A percentile compares a stretch with the other conserved stretches of the same genome.
Evolutionary conservation across 2,888 invertebrate species (phyloP).

Genomic region (Heliconius aoede): DNA sequence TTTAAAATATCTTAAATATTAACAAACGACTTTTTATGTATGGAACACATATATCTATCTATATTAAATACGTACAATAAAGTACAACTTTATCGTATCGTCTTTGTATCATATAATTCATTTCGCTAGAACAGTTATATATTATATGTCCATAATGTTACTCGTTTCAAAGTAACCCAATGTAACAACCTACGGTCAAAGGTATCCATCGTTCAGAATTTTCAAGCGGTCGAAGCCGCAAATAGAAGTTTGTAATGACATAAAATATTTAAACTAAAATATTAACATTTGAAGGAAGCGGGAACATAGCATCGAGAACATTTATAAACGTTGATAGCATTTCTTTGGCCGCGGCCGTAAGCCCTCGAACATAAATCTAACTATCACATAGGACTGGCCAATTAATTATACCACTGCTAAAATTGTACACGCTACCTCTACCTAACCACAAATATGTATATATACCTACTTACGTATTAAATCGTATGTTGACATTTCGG

Average conservation of each 20-base stretch:
- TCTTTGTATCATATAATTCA: too few relatives aligned
- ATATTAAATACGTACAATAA: too few relatives aligned
- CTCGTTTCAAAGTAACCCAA: too few relatives aligned
- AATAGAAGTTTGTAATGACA: not conserved
- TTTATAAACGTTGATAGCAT: slow-evolving; percentile 43
- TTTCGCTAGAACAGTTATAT: too few relatives aligned
- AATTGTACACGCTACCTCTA: slow-evolving; percentile 54
- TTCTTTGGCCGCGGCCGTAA: slow-evolving; percentile 45
- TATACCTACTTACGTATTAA: slow-evolving; percentile 39
- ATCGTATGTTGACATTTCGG: slow-evolving; percentile 28
- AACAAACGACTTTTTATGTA: too few relatives aligned
- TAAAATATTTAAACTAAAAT: not conserved
- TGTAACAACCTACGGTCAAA: too few relatives aligned
- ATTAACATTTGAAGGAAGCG: not conserved
- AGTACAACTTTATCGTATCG: too few relatives aligned
- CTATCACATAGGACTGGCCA: slow-evolving; percentile 50
- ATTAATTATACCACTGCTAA: slow-evolving; percentile 53
- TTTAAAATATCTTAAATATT: too few relatives aligned
- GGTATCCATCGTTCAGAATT: not conserved
- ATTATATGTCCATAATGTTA: rapidly evolving
- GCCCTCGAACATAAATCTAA: slow-evolving; percentile 46
- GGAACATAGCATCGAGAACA: slow-evolving; percentile 28
- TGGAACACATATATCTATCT: too few relatives aligned
- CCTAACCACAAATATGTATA: slow-evolving; percentile 49
- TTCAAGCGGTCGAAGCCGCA: not conserved